Evolutionary conservation across 2,113 vertebrate genomes (phyloP).

Genomic region (Pseudolaguvia tuberculata): DNA sequence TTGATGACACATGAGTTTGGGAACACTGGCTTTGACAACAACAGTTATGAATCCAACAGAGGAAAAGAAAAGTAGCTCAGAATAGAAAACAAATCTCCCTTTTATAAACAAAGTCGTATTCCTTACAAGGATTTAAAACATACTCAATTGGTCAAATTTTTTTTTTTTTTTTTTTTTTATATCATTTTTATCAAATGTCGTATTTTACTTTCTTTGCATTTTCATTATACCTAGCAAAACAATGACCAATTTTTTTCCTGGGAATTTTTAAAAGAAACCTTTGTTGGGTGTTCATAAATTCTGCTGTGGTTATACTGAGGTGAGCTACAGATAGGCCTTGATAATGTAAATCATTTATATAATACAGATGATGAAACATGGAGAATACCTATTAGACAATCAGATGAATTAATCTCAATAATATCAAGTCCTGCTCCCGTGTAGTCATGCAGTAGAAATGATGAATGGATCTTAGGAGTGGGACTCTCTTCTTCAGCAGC

Average conservation of each 20-base stretch:
- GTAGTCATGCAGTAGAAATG: neutral
- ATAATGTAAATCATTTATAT: neutral
- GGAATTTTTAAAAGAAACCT: constrained; percentile 34
- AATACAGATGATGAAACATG: neutral
- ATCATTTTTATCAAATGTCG: neutral
- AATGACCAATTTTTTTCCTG: constrained; percentile 8
- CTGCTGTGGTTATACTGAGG: constrained; percentile 28
- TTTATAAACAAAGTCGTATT: constrained; percentile 23
- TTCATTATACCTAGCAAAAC: constrained; percentile 30
- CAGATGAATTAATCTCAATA: no score
- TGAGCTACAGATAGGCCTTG: neutral
- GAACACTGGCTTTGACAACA: constrained; percentile 24
- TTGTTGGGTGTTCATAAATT: constrained; percentile 43
- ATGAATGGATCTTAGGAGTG: neutral
- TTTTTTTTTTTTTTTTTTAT: neutral
- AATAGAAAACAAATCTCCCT: constrained; percentile 8
- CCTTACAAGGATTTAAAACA: constrained; percentile 36
- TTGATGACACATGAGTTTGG: neutral
- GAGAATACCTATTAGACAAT: neutral
- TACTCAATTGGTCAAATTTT: constrained; percentile 11
- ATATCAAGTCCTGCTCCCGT: neutral
- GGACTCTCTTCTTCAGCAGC: constrained; percentile 23
- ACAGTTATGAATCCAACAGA: constrained; percentile 45
- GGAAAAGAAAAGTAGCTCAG: constrained; percentile 25
- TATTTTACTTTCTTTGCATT: constrained; percentile 1